Evolutionary conservation across 1,140 invertebrate genomes (phyloP).

Genomic region (Probaryconus sp.): DNA sequence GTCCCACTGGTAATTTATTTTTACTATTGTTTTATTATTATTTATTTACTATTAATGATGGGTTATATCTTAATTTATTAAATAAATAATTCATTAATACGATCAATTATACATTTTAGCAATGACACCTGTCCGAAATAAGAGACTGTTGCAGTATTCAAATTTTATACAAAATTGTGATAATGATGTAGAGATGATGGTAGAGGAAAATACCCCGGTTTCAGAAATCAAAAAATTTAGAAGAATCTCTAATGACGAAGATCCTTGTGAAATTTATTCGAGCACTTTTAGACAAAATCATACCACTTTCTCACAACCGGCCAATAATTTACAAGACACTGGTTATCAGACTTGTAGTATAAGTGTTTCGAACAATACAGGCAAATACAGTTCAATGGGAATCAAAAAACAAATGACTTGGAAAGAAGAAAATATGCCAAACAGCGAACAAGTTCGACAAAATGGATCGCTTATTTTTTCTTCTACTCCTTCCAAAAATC

Average conservation of each 20-base stretch:
- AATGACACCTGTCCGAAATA: conserved; percentile 7
- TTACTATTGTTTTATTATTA: too few species aligned
- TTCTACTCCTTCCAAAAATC: conserved; percentile 72
- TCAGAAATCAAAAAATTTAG: neutral
- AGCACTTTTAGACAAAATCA: conserved; percentile 63
- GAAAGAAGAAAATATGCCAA: conserved; percentile 55
- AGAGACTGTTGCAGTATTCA: too few species aligned
- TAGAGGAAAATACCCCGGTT: neutral
- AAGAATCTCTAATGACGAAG: too few species aligned
- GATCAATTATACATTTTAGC: neutral
- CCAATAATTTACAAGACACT: conserved; percentile 70
- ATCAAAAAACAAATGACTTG: conserved; percentile 58
- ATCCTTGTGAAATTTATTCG: conserved; percentile 35
- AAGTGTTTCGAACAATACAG: conserved; percentile 63
- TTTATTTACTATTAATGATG: too few species aligned
- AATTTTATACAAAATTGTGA: neutral
- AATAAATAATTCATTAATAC: conserved; percentile 14
- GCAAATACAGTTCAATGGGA: conserved; percentile 59
- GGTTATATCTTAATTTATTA: conserved; percentile 32
- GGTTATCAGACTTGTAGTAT: conserved; percentile 75
- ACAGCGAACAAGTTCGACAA: conserved; percentile 64
- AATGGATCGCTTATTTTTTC: conserved; percentile 69
- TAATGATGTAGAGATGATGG: neutral
- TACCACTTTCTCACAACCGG: conserved; percentile 62
- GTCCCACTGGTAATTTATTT: conserved; percentile 10